A percentile compares a stretch with the other conserved stretches of the same genome.
These are phyloP conservation scores for honey bee (Apis mellifera) DNA, from an alignment of 1,140 invertebrate genomes.

Conservation along the genomic window Amel_HAv3.1 CM009937.2:11794501-11795000, in stretches of 20 bases:
- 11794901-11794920: not conserved
- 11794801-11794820: no score
- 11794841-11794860: not conserved
- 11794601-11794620: not conserved
- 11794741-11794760: no score
- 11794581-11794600: not conserved
- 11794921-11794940: not conserved
- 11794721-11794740: no score
- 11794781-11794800: no score
- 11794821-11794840: not conserved
- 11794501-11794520: slow-evolving; percentile 40
- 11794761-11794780: no score
- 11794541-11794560: slow-evolving; percentile 18
- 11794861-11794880: not conserved
- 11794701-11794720: no score
- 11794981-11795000: slow-evolving; percentile 23
- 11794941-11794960: not conserved
- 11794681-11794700: no score
- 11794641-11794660: no score
- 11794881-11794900: not conserved
- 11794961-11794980: not conserved
- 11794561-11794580: slow-evolving; percentile 9
- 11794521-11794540: slow-evolving; percentile 21
- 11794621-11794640: slow-evolving; percentile 22
- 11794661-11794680: not conserved